Percentiles rank a stretch among this genome's conserved stretches.
phyloP scores from a whole-genome alignment of 2,797 vertebrate genomes.

The Gallinago stenura region DNA sequence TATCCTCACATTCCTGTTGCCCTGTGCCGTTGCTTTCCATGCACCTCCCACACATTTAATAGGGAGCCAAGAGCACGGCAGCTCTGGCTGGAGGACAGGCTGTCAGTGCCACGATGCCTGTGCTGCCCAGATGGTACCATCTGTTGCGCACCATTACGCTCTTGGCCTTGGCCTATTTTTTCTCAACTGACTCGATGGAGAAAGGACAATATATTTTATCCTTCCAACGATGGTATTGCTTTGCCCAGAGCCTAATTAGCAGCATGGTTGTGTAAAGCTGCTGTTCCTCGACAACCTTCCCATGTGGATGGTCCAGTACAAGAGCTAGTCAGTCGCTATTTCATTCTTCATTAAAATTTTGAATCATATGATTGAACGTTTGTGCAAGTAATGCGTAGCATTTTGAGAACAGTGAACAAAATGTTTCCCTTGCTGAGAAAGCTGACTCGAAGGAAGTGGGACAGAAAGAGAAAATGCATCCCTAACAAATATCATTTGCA shows the following conservation, averaged over 20 bases:
- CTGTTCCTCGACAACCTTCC: neutral
- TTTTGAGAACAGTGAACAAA: neutral
- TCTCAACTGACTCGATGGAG: neutral
- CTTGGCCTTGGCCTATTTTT: neutral
- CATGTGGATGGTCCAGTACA: neutral
- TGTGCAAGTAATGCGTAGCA: neutral
- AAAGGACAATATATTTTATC: neutral
- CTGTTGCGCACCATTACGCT: neutral
- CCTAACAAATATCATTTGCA: neutral
- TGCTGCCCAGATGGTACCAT: neutral
- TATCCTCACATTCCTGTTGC: neutral
- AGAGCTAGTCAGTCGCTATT: neutral
- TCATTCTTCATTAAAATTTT: neutral
- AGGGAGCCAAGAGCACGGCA: neutral
- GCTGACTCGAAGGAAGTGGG: neutral
- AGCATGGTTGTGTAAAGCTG: neutral
- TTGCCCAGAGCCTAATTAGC: neutral
- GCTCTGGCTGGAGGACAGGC: neutral
- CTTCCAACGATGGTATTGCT: neutral
- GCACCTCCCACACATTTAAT: neutral
- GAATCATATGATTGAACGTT: neutral
- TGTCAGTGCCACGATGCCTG: accelerated
- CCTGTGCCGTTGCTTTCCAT: neutral
- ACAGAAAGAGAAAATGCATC: neutral
- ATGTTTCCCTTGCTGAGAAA: neutral